Evolutionary conservation across 1,140 invertebrate species (phyloP).

Genomic region (Rhynchophorus ferrugineus): DNA sequence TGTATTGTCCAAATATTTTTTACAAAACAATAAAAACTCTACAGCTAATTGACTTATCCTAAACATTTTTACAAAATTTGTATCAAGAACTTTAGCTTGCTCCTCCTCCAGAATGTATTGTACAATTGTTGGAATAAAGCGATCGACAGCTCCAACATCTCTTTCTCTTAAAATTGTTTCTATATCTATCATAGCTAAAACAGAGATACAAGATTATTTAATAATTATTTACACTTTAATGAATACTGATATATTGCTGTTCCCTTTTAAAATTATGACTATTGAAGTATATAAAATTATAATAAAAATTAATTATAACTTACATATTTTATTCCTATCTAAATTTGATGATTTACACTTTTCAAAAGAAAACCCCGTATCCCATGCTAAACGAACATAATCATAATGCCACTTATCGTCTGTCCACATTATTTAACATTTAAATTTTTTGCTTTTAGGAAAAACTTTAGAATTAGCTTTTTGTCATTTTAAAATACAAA

Average conservation of each 20-base stretch:
- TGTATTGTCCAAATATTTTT: slow-evolving; percentile 59
- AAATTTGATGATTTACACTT: slow-evolving; percentile 48
- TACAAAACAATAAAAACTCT: slow-evolving; percentile 62
- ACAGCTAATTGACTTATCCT: slow-evolving; percentile 58
- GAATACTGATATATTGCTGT: too few relatives aligned
- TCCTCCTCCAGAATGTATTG: slow-evolving; percentile 36
- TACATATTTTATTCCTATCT: slow-evolving; percentile 60
- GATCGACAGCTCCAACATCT: slow-evolving; percentile 55
- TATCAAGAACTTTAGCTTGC: slow-evolving; percentile 49
- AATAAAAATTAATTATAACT: slow-evolving; percentile 30
- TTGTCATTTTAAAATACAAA: not conserved
- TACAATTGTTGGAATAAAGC: slow-evolving; percentile 44
- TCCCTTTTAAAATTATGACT: too few relatives aligned
- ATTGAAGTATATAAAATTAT: too few relatives aligned
- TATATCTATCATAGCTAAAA: slow-evolving; percentile 54
- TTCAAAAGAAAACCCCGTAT: slow-evolving; percentile 60
- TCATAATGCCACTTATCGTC: slow-evolving; percentile 48
- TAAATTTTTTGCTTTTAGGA: not conserved
- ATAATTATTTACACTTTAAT: not conserved
- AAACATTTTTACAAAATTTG: slow-evolving; percentile 61
- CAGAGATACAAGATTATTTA: not conserved
- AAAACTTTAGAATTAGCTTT: not conserved
- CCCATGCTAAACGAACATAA: slow-evolving; percentile 58
- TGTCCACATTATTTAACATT: slow-evolving; percentile 14
- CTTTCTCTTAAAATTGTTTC: slow-evolving; percentile 54